Conservation (phyloP, 2,797 vertebrate species). For the Otolemur crassicaudatus region DNA sequence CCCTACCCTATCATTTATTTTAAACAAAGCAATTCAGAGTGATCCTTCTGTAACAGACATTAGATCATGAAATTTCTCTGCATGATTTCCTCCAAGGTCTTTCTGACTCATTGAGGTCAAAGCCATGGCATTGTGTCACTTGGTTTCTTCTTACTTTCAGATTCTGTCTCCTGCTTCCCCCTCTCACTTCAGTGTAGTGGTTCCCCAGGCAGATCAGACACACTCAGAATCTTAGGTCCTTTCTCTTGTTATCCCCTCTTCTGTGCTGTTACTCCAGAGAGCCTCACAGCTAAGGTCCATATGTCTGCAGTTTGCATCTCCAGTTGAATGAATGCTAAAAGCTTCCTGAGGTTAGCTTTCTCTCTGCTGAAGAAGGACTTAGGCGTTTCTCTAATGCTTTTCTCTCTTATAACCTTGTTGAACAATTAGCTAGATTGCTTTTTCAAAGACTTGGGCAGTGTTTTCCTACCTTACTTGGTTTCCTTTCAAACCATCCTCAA, state of each 20-base stretch:
- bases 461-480: constrained; percentile 17
- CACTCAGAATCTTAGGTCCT: not conserved
- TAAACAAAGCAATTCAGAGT: not conserved
- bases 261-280: not conserved
- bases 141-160: not conserved
- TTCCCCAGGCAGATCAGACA: not conserved
- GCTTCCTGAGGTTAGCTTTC: not conserved
- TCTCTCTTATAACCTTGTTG: not conserved
- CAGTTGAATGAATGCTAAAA: not conserved
- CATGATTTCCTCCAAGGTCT: not conserved
- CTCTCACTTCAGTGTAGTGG: not conserved
- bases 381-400: not conserved
- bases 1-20: not conserved
- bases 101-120: not conserved
- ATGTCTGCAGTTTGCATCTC: not conserved
- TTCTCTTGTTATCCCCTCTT: not conserved
- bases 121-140: not conserved
- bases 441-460: not conserved
- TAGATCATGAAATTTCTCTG: not conserved
- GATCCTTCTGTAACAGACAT: not conserved
- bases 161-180: not conserved
- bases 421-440: not conserved
- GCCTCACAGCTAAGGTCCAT: not conserved
- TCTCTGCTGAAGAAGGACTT: not conserved
- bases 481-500: not conserved